phyloP scores from a whole-genome alignment of 2,888 invertebrate genomes.

The Syrphus vitripennis region DNA sequence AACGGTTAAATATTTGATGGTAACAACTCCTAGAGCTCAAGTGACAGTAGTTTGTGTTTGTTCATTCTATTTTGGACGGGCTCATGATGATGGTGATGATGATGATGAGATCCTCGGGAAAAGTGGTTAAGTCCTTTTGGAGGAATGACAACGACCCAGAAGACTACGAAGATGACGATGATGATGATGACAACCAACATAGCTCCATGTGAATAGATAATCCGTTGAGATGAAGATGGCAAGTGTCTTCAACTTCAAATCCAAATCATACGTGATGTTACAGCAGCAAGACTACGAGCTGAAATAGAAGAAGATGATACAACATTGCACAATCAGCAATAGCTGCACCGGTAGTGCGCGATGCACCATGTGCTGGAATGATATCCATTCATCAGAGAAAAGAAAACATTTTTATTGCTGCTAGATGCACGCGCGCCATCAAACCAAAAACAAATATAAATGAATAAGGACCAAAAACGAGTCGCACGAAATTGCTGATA shows the following conservation, averaged over 20 bases:
- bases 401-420: constrained; percentile 65
- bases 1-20: constrained; percentile 62
- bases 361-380: constrained; percentile 34
- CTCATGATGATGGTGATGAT: constrained; percentile 26
- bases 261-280: constrained; percentile 39
- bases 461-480: not conserved
- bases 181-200: constrained; percentile 37
- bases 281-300: not conserved
- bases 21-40: constrained; percentile 56
- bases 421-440: constrained; percentile 57
- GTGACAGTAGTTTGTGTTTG: constrained; percentile 63
- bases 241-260: constrained; percentile 39
- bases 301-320: not conserved
- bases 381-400: constrained; percentile 65
- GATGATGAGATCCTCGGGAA: constrained; percentile 61
- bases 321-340: constrained; percentile 52
- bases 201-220: constrained; percentile 57
- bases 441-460: not conserved
- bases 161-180: not conserved
- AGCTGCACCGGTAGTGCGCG: not conserved
- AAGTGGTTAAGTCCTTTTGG: constrained; percentile 67
- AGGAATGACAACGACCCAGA: constrained; percentile 19
- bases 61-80: constrained; percentile 42
- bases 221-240: constrained; percentile 51
- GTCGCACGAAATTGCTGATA: not conserved